Conservation (phyloP, 2,888 invertebrate species). For the Diarsia dahlii region DNA sequence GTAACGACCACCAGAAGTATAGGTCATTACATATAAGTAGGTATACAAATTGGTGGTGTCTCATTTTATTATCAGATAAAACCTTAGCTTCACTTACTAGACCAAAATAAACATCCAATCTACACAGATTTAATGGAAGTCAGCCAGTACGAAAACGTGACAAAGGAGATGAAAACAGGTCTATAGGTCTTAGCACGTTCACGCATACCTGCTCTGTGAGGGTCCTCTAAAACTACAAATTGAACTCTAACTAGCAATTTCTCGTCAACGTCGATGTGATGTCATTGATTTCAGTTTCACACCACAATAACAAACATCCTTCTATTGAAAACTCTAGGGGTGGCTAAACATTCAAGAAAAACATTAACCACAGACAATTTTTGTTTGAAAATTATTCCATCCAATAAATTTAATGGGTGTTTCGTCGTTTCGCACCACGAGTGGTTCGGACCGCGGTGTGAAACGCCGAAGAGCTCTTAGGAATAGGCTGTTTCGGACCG, state of each 20-base stretch:
- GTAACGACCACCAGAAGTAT: no score
- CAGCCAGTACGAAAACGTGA: conserved; percentile 2
- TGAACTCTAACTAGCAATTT: conserved; percentile 81
- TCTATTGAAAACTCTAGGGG: conserved; percentile 79
- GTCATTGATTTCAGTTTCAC: conserved; percentile 84
- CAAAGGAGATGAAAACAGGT: conserved; percentile 24
- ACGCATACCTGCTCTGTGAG: conserved; percentile 31
- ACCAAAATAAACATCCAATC: background rate
- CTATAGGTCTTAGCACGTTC: conserved; percentile 33
- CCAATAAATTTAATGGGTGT: no score
- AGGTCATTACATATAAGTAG: no score
- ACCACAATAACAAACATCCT: conserved; percentile 83
- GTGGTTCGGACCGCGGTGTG: no score
- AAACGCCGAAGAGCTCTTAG: no score
- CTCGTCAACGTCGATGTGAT: conserved; percentile 82
- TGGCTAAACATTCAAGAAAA: conserved; percentile 55
- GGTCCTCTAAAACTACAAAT: conserved; percentile 74
- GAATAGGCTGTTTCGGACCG: no score
- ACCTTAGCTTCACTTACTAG: background rate
- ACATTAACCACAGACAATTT: background rate
- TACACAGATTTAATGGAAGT: background rate
- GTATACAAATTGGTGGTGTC: background rate
- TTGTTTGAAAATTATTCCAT: background rate
- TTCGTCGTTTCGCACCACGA: no score
- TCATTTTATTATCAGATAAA: background rate